These are phyloP conservation scores for Gallinago paraguaiae DNA, from an alignment of 2,113 vertebrate species.

Conservation along the genomic window DNA sequence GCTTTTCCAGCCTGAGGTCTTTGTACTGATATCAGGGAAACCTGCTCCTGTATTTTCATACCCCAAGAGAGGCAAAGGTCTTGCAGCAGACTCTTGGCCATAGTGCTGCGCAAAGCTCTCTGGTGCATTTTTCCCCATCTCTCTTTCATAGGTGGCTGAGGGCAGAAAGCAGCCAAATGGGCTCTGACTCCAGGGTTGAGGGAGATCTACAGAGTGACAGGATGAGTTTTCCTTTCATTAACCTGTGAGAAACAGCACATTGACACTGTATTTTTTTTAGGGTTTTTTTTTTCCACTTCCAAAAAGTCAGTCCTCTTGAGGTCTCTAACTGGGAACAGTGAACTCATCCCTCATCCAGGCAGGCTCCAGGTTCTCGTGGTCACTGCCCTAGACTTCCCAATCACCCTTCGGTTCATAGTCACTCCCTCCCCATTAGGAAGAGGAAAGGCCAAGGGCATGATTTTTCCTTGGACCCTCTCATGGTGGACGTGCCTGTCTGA, in stretches of 20 bases:
- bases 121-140: not conserved
- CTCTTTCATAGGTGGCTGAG: not conserved
- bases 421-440: not conserved
- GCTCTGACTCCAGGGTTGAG: not conserved
- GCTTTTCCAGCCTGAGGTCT: not conserved
- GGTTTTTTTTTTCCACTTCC: not conserved
- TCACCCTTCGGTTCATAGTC: not conserved
- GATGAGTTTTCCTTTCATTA: not conserved
- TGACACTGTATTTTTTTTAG: not conserved
- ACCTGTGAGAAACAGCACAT: not conserved
- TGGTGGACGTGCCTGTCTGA: not conserved
- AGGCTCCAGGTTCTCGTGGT: not conserved
- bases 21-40: not conserved
- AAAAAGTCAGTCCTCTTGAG: not conserved
- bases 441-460: not conserved
- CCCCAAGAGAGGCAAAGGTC: not conserved
- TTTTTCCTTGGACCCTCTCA: not conserved
- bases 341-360: not conserved
- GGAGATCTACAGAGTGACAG: not conserved
- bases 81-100: not conserved
- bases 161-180: not conserved
- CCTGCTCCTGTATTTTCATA: not conserved
- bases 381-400: not conserved
- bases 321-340: not conserved
- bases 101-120: not conserved